Base-by-base conservation (phyloP, 1,140 invertebrate genomes). In the Metopolophium dirhodum region DNA sequence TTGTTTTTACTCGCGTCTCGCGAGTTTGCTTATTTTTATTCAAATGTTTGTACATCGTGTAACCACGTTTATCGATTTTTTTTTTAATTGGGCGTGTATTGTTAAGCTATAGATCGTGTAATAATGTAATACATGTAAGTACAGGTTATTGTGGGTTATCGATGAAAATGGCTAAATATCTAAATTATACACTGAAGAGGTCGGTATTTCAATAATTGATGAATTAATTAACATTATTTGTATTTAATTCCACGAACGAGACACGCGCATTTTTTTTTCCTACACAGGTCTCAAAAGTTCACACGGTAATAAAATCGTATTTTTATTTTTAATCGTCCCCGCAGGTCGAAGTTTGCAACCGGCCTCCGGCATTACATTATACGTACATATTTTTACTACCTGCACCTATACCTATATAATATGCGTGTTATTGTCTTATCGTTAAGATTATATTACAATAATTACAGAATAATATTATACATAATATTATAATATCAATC, bases 201-300 rank as follows among this genome's bases (percentile, higher is more conserved):
- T 87, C 14, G 45, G 11, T 8, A 87, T 87, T 47, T 87, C 85
- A 87, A 47, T 87, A 87, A 87, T 87, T 30, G 8, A 85, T 30
- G 22, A 45, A 85, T 41, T 85, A 85, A 85, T 85, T 41, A 85
- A 45, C 37, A 85, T 85, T 85, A 41, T 85, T 85, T 77, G 30
- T 77, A 26, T 45, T 85, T 45, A 41, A 41, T 85, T 85, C 37
- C 41, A 26, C 83, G 41, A 45, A 85, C 41, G 22, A 41, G 23
- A 20, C 23, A 85, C 23, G 37, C 23, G 8, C 22, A 23, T 26
- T 45, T 45, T 35, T 35, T 41, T 41, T 45, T 7, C 41, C 9
- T 45, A 11, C 0, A 2, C 22, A 41, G 83, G 23, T 41, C 9
- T 85, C 23, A 26, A n/a, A 77, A n/a, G 61, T 77, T 14, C 37